Conservation (phyloP, 1,140 invertebrate genomes). For the Dendrolimus punctatus region DNA sequence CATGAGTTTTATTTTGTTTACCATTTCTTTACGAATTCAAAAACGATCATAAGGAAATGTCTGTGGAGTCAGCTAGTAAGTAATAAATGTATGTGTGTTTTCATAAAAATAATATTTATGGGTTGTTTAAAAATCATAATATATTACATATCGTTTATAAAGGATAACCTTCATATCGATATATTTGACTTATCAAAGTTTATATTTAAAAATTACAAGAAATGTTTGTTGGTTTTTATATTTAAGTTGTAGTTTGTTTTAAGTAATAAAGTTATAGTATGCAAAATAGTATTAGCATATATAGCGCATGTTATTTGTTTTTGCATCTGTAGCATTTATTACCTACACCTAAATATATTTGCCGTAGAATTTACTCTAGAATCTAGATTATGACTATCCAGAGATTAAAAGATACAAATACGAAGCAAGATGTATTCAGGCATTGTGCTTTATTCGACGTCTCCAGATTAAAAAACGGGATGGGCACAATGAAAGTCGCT, state of each 20-base stretch:
- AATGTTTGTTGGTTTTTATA: background rate
- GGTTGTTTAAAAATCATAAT: too few species aligned
- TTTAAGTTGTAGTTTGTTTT: too few species aligned
- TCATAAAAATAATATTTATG: too few species aligned
- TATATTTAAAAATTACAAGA: background rate
- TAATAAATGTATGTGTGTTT: too few species aligned
- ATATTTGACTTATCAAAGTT: background rate
- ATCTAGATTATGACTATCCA: slow-evolving; percentile 23
- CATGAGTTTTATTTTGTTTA: too few species aligned
- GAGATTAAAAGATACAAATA: slow-evolving; percentile 50
- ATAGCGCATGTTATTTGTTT: too few species aligned
- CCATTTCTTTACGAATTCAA: too few species aligned
- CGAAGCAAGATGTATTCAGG: slow-evolving; percentile 38
- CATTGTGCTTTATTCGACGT: slow-evolving; percentile 57
- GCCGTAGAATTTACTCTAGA: slow-evolving; percentile 4
- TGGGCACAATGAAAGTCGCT: slow-evolving; percentile 46
- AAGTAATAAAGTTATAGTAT: too few species aligned
- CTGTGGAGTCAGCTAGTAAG: too few species aligned
- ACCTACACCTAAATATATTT: slow-evolving; percentile 4
- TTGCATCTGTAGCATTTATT: slow-evolving; percentile 12
- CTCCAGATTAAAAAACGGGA: slow-evolving; percentile 58
- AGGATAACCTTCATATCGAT: background rate
- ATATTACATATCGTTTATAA: background rate
- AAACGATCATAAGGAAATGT: too few species aligned
- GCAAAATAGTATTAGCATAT: too few species aligned